Evolutionary conservation across 2,888 invertebrate genomes (phyloP).

Genomic region (Cheilosia impressa): DNA sequence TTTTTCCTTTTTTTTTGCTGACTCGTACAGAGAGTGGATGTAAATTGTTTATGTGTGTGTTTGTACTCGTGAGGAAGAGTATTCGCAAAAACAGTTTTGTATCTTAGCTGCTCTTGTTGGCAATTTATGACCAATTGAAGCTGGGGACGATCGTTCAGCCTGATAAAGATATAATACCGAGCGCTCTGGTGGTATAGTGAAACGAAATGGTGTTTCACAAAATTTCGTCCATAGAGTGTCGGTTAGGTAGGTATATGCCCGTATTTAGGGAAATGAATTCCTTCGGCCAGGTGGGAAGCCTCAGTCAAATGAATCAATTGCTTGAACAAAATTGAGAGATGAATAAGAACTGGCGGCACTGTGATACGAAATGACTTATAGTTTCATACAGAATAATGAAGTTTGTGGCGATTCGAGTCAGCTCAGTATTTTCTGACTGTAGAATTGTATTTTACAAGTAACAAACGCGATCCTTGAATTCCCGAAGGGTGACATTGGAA

Average conservation of each 20-base stretch:
- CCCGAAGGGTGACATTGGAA: no score
- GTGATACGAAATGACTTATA: no score
- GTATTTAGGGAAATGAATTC: constrained; percentile 43
- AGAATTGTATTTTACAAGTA: no score
- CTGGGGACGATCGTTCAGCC: constrained; percentile 58
- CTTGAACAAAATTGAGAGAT: constrained; percentile 48
- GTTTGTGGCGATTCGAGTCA: no score
- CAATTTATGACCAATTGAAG: constrained; percentile 71
- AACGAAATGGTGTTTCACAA: constrained; percentile 39
- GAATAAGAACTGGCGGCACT: background rate
- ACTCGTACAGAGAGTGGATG: background rate
- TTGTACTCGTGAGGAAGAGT: constrained; percentile 24
- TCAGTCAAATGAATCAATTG: constrained; percentile 16
- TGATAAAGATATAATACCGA: constrained; percentile 62
- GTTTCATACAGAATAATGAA: no score
- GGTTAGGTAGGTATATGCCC: constrained; percentile 17
- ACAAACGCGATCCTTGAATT: no score
- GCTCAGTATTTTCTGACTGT: no score
- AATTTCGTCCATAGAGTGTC: constrained; percentile 37
- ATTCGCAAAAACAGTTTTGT: constrained; percentile 40
- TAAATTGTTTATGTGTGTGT: background rate
- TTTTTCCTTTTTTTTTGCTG: constrained; percentile 21
- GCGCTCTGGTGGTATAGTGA: constrained; percentile 19
- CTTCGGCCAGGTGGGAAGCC: constrained; percentile 32
- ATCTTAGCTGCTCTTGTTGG: constrained; percentile 49